Conservation (phyloP, 2,113 vertebrate genomes). For the Carlito syrichta region DNA sequence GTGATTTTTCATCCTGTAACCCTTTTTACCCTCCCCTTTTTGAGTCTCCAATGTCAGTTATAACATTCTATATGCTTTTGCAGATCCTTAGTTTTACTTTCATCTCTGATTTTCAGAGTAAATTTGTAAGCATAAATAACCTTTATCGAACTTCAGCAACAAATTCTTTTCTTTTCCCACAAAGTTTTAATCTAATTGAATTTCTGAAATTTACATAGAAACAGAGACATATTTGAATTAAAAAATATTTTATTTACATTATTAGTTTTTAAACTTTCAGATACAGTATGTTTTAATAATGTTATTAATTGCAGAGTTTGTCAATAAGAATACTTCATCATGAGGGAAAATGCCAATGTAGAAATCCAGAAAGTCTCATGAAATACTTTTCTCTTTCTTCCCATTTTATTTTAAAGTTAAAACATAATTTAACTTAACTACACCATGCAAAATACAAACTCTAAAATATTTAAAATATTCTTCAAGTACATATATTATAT, state of each 20-base stretch:
- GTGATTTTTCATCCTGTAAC: too few relatives aligned
- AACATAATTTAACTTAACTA: neutral
- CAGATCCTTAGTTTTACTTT: too few relatives aligned
- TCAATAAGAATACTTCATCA: neutral
- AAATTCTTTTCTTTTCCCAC: neutral
- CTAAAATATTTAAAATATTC: neutral
- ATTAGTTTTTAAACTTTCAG: neutral
- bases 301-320: neutral
- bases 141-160: conserved; percentile 24
- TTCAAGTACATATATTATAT: neutral
- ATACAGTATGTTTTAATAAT: neutral
- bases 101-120: conserved; percentile 47
- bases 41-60: too few relatives aligned
- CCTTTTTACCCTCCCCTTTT: too few relatives aligned
- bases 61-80: too few relatives aligned
- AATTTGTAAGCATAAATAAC: neutral
- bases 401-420: neutral
- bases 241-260: neutral
- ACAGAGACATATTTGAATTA: neutral
- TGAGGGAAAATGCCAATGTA: neutral
- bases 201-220: neutral
- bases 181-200: conserved; percentile 19
- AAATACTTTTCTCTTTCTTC: neutral
- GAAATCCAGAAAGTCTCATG: neutral
- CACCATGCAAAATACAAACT: neutral